A percentile compares a stretch with the other conserved stretches of the same genome.
phyloP scores from a whole-genome alignment of 2,797 vertebrate species.

The Enoplosus armatus region DNA sequence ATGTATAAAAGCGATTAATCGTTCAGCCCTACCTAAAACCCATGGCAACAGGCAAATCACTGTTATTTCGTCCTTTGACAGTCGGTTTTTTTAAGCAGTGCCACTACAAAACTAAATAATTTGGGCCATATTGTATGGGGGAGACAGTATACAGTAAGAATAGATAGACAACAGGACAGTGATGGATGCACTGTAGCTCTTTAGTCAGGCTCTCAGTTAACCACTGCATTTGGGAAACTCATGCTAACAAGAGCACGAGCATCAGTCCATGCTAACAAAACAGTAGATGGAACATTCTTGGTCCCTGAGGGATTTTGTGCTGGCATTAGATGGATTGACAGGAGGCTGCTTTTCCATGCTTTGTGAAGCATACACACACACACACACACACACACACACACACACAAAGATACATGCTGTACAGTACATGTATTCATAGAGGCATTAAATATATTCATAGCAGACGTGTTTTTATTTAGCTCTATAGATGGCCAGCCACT shows the following conservation, averaged over 20 bases:
- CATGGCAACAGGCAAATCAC: not conserved
- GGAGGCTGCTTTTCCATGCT: slow-evolving; percentile 56
- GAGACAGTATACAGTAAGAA: not conserved
- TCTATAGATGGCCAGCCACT: not conserved
- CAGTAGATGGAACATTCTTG: slow-evolving; percentile 57
- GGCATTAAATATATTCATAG: slow-evolving; percentile 24
- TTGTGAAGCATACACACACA: slow-evolving; percentile 26
- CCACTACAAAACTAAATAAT: not conserved
- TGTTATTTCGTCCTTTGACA: not conserved
- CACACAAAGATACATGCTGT: not conserved
- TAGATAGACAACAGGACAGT: not conserved
- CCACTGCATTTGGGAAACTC: slow-evolving; percentile 32
- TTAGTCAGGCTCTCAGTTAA: slow-evolving; percentile 23
- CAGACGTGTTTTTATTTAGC: not conserved
- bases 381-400: not conserved
- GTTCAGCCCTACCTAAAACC: not conserved
- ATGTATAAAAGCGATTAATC: not conserved
- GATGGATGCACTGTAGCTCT: slow-evolving; percentile 34
- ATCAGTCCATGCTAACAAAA: slow-evolving; percentile 53
- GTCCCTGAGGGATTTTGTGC: slow-evolving; percentile 48
- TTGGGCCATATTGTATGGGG: not conserved
- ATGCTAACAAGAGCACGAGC: slow-evolving; percentile 32
- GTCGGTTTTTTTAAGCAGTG: not conserved
- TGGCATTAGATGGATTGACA: slow-evolving; percentile 52
- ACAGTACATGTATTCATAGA: slow-evolving; percentile 5